Evolutionary conservation across 1,140 invertebrate genomes (phyloP), one percentile per base, ranked within the genome.

Genomic region (Psix sp.): DNA sequence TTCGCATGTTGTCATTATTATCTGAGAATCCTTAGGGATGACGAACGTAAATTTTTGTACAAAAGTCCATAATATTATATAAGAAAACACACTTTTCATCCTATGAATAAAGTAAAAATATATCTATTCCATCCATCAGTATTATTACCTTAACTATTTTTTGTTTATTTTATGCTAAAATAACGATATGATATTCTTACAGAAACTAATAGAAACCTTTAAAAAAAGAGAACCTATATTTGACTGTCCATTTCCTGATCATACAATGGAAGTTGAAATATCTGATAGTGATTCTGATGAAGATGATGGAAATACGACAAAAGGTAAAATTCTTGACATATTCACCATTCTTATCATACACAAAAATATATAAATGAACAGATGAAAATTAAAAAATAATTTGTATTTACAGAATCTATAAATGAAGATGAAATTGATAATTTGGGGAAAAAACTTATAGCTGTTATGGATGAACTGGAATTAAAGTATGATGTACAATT

Each of bases 251-350:
- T 86, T 89, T 81, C 89, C 89, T n/a, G 87, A 88, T 77, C 87
- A 88, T 71, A 88, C 86, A 2, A 86, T 89, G 72, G 87, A 90
- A 77, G 88, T 90, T 21, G 88, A 89, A 75, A 87, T 89, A 74
- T 88, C 88, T 1, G 89, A 90, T 71, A 87, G 85, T 18, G 86
- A 87, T 56, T 85, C 86, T 15, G 89, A 89, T 20, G 86, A 88
- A 46, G 84, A 86, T 0, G 85, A 88, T 0, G 36, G 18, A 51
- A 7, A 1, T n/a, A 10, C 4, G 2, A 26, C 26, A 43, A 21
- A 67, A 51, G 42, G 62, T 66, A 24, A 49, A 24, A 24, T 24
- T 24, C 7, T 4, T 24, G n/a, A n/a, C n/a, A n/a, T n/a, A n/a
- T n/a, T n/a, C n/a, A n/a, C n/a, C n/a, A n/a, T n/a, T n/a, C n/a